These are phyloP conservation scores for Arrhopalites spinosus DNA, from an alignment of 2,888 invertebrate species.

Conservation along the genomic window DNA sequence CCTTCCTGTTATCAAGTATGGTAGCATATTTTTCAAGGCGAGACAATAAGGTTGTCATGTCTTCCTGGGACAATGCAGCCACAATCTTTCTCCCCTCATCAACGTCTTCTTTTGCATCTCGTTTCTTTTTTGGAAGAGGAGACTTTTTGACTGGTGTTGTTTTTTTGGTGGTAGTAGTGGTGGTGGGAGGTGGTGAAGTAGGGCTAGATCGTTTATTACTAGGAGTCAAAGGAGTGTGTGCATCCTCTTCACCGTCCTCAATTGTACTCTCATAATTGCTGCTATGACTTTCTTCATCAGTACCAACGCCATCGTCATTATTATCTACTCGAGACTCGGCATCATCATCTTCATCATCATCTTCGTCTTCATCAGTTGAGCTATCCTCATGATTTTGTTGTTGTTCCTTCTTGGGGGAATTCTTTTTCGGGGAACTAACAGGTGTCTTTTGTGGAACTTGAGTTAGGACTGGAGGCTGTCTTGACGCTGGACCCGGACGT, in stretches of 20 bases:
- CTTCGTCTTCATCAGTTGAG: conserved; percentile 1
- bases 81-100: conserved; percentile 13
- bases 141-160: not conserved
- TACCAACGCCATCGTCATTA: no score
- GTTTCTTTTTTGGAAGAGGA: not conserved
- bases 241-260: not conserved
- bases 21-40: conserved; percentile 14
- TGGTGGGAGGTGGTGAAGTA: no score
- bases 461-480: no score
- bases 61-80: not conserved
- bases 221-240: not conserved
- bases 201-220: not conserved
- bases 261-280: not conserved
- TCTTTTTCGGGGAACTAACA: no score
- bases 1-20: conserved; percentile 28
- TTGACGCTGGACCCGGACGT: no score
- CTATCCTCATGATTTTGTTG: no score
- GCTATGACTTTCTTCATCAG: not conserved
- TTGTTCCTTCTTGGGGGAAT: no score
- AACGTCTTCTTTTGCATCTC: not conserved
- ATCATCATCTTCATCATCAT: conserved; percentile 20
- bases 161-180: not conserved
- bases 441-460: no score
- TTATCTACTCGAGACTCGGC: no score
- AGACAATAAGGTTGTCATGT: not conserved